These are phyloP conservation scores for Argentina silus DNA, from an alignment of 2,797 vertebrate genomes.

Conservation along the genomic window DNA sequence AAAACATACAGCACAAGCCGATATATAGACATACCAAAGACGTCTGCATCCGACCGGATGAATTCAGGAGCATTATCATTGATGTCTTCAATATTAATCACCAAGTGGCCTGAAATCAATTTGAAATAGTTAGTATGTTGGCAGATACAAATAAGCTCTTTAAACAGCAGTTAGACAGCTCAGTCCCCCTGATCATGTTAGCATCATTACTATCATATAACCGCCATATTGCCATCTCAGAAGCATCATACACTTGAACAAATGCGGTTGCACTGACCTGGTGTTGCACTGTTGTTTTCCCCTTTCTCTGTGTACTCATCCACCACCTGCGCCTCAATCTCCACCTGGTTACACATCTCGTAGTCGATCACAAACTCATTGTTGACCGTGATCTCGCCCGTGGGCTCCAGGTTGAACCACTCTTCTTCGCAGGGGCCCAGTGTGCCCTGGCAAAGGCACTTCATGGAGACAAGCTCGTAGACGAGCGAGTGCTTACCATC, in stretches of 20 bases:
- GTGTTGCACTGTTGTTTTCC: slow-evolving; percentile 72
- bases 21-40: slow-evolving; percentile 55
- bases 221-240: background rate
- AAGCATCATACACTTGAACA: background rate
- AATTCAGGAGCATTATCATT: slow-evolving; percentile 90
- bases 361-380: slow-evolving; percentile 77
- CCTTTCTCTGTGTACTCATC: slow-evolving; percentile 82
- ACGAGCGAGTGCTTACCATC: slow-evolving; percentile 78
- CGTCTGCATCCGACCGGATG: slow-evolving; percentile 36
- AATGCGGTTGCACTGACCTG: slow-evolving; percentile 66
- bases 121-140: background rate
- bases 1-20: slow-evolving; percentile 46
- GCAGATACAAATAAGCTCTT: background rate
- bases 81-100: slow-evolving; percentile 83
- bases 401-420: slow-evolving; percentile 80
- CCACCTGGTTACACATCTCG: slow-evolving; percentile 80
- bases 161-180: too few species aligned
- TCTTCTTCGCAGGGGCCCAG: slow-evolving; percentile 43
- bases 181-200: too few species aligned
- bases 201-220: too few species aligned
- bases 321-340: slow-evolving; percentile 77
- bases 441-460: slow-evolving; percentile 66
- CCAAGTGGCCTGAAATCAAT: slow-evolving; percentile 76
- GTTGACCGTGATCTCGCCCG: slow-evolving; percentile 77
- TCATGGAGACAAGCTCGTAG: slow-evolving; percentile 75